Conservation (phyloP, 2,888 invertebrate species). For the Luperina testacea region DNA sequence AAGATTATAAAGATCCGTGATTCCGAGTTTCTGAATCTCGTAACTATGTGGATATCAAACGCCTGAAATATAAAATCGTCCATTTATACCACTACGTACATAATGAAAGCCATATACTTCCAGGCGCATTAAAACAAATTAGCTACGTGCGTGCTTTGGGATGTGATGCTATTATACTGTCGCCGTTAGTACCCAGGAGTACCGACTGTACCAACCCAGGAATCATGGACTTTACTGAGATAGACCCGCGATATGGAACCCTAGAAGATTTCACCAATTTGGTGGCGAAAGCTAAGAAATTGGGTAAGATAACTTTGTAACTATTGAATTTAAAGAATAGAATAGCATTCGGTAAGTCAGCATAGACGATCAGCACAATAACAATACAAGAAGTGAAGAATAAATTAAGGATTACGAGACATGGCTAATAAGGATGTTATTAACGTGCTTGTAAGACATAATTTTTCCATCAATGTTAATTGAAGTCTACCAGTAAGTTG, state of each 20-base stretch:
- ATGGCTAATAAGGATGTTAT: background rate
- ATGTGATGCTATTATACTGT: constrained; percentile 84
- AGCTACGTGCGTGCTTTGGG: constrained; percentile 85
- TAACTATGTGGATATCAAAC: background rate
- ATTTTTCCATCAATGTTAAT: constrained; percentile 16
- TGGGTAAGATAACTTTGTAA: constrained; percentile 72
- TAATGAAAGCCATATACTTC: constrained; percentile 23
- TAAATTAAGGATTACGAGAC: background rate
- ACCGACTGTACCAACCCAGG: constrained; percentile 94
- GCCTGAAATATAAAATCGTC: constrained; percentile 8
- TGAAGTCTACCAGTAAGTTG: background rate
- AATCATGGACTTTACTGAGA: constrained; percentile 91
- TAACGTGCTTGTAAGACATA: background rate
- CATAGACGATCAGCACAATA: background rate
- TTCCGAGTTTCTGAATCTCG: background rate
- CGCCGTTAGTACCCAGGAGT: constrained; percentile 77
- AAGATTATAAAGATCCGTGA: background rate
- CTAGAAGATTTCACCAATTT: constrained; percentile 91
- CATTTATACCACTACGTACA: background rate
- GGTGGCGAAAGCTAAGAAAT: constrained; percentile 86
- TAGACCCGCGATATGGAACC: constrained; percentile 93
- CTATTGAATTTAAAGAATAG: background rate
- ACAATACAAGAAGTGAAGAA: background rate
- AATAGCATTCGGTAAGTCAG: background rate
- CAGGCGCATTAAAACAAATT: constrained; percentile 82